Conservation (phyloP, 1,140 invertebrate genomes). For the Philaenus spumarius region DNA sequence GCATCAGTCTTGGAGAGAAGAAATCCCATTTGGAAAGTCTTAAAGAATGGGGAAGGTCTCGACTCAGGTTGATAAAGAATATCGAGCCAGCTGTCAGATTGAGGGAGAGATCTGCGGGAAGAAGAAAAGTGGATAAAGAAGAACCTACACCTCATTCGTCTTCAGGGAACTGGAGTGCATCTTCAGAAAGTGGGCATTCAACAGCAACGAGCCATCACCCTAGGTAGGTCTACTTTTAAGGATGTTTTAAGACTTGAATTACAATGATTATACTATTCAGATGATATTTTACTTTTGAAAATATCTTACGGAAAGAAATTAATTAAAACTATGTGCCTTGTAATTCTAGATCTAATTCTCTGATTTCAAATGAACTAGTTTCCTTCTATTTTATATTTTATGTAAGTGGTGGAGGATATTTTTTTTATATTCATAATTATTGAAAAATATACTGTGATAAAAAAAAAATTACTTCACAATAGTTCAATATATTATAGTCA, state of each 20-base stretch:
- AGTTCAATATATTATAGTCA: no score
- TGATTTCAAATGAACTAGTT: no score
- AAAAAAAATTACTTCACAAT: no score
- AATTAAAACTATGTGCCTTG: no score
- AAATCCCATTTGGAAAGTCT: conserved; percentile 71
- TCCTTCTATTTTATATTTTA: no score
- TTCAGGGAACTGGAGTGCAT: conserved; percentile 90
- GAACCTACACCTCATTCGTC: conserved; percentile 70
- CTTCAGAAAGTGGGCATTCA: conserved; percentile 81
- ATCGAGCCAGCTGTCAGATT: conserved; percentile 25
- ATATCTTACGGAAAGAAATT: background rate
- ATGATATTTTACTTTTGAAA: background rate
- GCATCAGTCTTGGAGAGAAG: conserved; percentile 48
- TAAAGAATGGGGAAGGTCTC: conserved; percentile 73
- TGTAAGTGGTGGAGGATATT: no score
- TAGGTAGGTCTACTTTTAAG: conserved; percentile 39
- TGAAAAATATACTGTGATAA: no score
- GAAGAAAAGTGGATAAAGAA: conserved; percentile 40
- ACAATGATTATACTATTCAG: background rate
- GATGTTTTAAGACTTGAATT: background rate
- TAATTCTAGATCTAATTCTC: no score
- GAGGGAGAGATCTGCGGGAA: conserved; percentile 17
- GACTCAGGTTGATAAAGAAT: conserved; percentile 64
- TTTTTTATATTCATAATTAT: no score
- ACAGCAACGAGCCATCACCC: conserved; percentile 52